A percentile compares a stretch with the other conserved stretches of the same genome.
Evolutionary conservation across 2,888 invertebrate species (phyloP).

Genomic region (Polydrusus tereticollis): DNA sequence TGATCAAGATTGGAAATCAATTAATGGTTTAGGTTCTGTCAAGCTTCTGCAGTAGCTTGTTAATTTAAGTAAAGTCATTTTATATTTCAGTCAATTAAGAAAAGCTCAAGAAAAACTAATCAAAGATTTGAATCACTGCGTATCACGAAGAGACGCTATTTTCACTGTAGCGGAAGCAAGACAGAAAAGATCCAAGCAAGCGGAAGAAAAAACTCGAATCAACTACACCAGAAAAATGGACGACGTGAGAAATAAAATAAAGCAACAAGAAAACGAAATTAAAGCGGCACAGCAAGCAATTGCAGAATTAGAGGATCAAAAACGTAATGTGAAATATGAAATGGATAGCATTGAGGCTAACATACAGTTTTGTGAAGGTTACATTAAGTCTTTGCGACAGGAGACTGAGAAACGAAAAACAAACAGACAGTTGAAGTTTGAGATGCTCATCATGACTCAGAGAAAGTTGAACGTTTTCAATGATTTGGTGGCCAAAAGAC

Average conservation of each 20-base stretch:
- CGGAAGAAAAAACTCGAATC: conserved; percentile 67
- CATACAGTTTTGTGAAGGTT: conserved; percentile 36
- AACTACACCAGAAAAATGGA: conserved; percentile 72
- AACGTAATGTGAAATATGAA: conserved; percentile 25
- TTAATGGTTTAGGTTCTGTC: too few relatives aligned
- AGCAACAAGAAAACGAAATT: conserved; percentile 67
- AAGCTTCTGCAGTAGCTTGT: too few relatives aligned
- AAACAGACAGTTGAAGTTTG: conserved; percentile 69
- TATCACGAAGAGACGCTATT: conserved; percentile 75
- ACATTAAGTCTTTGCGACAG: conserved; percentile 50
- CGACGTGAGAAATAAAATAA: conserved; percentile 72
- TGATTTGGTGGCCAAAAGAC: conserved; percentile 67
- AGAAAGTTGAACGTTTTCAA: conserved; percentile 75
- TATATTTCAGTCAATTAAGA: conserved; percentile 64
- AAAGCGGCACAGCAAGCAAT: conserved; percentile 41
- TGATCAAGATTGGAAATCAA: too few relatives aligned
- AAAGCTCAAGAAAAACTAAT: conserved; percentile 74
- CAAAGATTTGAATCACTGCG: conserved; percentile 75
- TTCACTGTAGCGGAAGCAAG: conserved; percentile 72
- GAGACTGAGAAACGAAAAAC: conserved; percentile 63
- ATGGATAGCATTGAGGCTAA: conserved; percentile 24
- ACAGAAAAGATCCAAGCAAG: conserved; percentile 66
- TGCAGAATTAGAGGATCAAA: conserved; percentile 22
- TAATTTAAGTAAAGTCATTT: background rate
- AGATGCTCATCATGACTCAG: conserved; percentile 77